Evolutionary conservation across 2,113 vertebrate genomes (phyloP).

Genomic region (Fulica atra): DNA sequence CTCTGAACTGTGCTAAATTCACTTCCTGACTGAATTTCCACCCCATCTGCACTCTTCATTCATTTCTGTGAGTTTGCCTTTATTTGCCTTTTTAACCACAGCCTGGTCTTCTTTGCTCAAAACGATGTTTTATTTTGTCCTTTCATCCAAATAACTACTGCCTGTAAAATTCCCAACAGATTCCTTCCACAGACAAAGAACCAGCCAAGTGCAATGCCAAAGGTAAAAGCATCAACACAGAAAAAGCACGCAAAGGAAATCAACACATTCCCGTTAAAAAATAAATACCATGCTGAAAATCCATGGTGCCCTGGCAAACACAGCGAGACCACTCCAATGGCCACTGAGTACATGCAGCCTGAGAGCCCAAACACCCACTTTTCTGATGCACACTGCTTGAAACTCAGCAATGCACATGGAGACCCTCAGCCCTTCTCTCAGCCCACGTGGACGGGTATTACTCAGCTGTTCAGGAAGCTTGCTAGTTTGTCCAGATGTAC

Average conservation of each 20-base stretch:
- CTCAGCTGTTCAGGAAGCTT: neutral
- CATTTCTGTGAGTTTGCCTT: neutral
- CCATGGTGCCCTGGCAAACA: neutral
- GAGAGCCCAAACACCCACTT: neutral
- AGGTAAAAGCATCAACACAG: neutral
- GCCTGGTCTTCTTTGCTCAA: neutral
- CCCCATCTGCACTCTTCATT: neutral
- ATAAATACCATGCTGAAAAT: neutral
- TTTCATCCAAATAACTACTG: neutral
- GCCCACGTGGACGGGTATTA: neutral
- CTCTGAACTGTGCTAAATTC: neutral
- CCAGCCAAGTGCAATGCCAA: neutral
- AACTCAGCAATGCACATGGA: neutral
- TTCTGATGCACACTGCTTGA: neutral
- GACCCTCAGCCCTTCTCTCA: neutral
- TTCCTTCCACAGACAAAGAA: neutral
- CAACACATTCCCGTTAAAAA: neutral
- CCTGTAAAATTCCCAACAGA: neutral
- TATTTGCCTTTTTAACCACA: neutral
- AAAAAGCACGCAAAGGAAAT: neutral
- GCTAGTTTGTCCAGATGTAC: neutral
- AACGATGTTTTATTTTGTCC: neutral
- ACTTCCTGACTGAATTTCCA: neutral
- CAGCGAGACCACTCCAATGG: neutral
- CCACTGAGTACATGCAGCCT: neutral